Conservation (phyloP, 2,797 vertebrate genomes). For the Melanotaenia pygmaea region DNA sequence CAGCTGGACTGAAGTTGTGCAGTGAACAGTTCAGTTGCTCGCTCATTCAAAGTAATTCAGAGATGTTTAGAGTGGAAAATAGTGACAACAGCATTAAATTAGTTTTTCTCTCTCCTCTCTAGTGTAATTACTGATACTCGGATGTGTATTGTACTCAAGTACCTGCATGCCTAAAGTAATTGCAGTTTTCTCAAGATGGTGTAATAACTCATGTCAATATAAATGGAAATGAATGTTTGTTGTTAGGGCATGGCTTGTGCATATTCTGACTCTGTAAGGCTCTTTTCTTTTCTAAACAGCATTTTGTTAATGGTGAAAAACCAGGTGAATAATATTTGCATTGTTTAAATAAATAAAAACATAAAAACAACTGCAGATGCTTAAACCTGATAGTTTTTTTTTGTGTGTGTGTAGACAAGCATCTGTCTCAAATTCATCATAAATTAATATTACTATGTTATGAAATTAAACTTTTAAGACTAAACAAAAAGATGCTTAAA, state of each 20-base stretch:
- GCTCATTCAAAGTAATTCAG: constrained; percentile 35
- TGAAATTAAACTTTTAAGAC: no score
- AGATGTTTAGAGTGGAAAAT: constrained; percentile 25
- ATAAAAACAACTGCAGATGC: not conserved
- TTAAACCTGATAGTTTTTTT: no score
- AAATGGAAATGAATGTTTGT: constrained; percentile 5
- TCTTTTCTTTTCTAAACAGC: not conserved
- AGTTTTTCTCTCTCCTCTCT: constrained; percentile 12
- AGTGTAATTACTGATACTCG: constrained; percentile 26
- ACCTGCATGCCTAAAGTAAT: constrained; percentile 28
- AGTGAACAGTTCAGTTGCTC: constrained; percentile 38
- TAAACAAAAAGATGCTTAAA: no score
- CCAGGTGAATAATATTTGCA: not conserved
- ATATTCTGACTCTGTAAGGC: not conserved
- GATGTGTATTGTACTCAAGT: constrained; percentile 33
- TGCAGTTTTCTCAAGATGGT: constrained; percentile 19
- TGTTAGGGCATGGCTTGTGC: not conserved
- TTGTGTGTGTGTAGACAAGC: no score
- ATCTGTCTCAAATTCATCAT: no score
- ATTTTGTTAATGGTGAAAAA: not conserved
- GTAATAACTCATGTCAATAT: constrained; percentile 30
- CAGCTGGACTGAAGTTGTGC: constrained; percentile 26
- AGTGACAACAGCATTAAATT: constrained; percentile 33
- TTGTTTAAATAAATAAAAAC: constrained; percentile 22
- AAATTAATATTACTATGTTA: no score